A percentile compares a stretch with the other conserved stretches of the same genome.
phyloP scores from a whole-genome alignment of 2,113 vertebrate species.

The Bolborhynchus lineola region DNA sequence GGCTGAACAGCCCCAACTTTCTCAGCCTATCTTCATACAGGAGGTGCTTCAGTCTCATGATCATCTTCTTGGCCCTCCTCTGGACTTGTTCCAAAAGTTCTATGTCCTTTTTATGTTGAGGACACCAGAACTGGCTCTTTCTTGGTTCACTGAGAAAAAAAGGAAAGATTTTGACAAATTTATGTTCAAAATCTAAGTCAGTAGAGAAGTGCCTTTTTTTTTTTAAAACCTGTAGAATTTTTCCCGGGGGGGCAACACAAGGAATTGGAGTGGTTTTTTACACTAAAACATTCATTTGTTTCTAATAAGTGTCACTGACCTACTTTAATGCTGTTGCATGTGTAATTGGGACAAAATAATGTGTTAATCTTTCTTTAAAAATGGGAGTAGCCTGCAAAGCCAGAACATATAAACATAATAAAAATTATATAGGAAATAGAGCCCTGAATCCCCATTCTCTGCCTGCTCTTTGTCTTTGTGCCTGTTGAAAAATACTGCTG shows the following conservation, averaged over 20 bases:
- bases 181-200: background rate
- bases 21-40: too few species aligned
- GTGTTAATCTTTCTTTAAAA: background rate
- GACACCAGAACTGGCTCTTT: background rate
- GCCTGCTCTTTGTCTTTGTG: background rate
- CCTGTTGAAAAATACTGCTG: background rate
- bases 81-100: too few species aligned
- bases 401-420: background rate
- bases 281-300: background rate
- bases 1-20: too few species aligned
- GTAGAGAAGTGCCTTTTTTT: background rate
- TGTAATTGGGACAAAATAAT: background rate
- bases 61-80: too few species aligned
- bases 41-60: too few species aligned
- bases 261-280: background rate
- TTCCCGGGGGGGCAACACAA: background rate
- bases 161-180: background rate
- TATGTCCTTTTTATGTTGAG: too few species aligned
- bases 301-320: background rate
- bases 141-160: background rate
- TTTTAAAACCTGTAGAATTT: background rate
- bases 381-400: background rate
- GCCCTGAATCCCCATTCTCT: background rate
- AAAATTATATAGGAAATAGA: background rate
- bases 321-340: background rate